Evolutionary conservation across 1,140 invertebrate species (phyloP).

Genomic region (Drosophila auraria): DNA sequence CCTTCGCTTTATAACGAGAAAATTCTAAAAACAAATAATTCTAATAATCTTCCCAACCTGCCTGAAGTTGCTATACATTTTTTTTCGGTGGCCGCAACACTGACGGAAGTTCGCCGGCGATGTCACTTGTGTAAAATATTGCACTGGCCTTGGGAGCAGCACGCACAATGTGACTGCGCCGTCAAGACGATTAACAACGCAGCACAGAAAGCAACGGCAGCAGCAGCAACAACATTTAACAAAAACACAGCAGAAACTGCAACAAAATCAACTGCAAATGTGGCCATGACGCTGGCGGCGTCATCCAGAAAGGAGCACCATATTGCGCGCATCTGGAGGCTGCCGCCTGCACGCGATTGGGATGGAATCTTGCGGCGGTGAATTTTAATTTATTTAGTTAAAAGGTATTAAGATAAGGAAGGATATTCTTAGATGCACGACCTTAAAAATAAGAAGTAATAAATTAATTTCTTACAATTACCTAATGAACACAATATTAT

Average conservation of each 20-base stretch:
- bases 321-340: conserved; percentile 77
- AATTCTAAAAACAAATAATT: too few species aligned
- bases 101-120: conserved; percentile 70
- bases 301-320: conserved; percentile 67
- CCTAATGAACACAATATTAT: too few species aligned
- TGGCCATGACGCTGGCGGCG: conserved; percentile 59
- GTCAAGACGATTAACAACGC: conserved; percentile 80
- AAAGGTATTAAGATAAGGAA: too few species aligned
- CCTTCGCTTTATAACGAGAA: too few species aligned
- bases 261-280: conserved; percentile 38
- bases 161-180: conserved; percentile 71
- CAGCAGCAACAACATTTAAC: conserved; percentile 12
- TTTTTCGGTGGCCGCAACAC: conserved; percentile 20
- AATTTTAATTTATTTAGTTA: not conserved
- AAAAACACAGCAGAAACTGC: conserved; percentile 32
- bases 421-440: too few species aligned
- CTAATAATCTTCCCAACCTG: too few species aligned
- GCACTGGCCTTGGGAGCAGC: conserved; percentile 78
- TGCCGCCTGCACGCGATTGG: conserved; percentile 48
- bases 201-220: conserved; percentile 16
- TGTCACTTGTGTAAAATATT: conserved; percentile 74
- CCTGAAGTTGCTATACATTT: not conserved
- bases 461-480: not conserved
- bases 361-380: not conserved
- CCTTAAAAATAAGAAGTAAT: not conserved